Base-by-base conservation (phyloP, 2,113 vertebrate genomes). In the Mus pahari region DNA sequence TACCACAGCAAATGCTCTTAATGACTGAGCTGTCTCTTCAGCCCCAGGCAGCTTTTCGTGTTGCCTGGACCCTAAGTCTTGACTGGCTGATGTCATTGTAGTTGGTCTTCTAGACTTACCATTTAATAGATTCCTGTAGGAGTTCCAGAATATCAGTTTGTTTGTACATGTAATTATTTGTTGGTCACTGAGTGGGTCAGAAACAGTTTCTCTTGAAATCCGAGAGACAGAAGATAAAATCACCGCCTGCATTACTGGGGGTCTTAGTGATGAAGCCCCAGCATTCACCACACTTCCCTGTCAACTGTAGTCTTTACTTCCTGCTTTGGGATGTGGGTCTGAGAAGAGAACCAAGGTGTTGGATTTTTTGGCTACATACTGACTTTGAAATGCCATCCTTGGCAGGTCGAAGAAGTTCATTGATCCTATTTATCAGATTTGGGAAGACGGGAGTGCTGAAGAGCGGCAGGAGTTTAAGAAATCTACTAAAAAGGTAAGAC, bases 361-460 rank as follows among this genome's bases (percentile, higher is more conserved):
- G 19, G 92, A 68, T 89, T 26, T 53, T 70, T 45, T 7, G 7
- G 31, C 77, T 13, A 50, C 45, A 5, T 78, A 0, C 58, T 83
- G 48, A 90, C 91, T 81, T 92, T 53, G 79, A 90, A 92, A 81
- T 92, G n/a, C 83, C 42, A 70, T 97, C 77, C 58, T 64, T 82
- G 20, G 90, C 97, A 99, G 99, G 97, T 99, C 99, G 39, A 99
- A 99, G 96, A 98, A 98, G 90, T 97, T 98, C 53, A 99, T 99
- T 20, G 98, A 99, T 90, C 99, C 99, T 1, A 73, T 99, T 86
- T 99, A 99, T 96, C 99, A 99, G 97, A 98, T 98, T 26, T 99
- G 99, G 99, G 99, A 99, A 97, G 99, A 99, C 87, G 95, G 98
- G 11, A 98, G 97, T 64, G 98, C 99, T 79, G 98, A 99, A 39